A percentile compares a stretch with the other conserved stretches of the same genome.
Conservation (phyloP, 2,113 vertebrate species). For the Rutilus rutilus region DNA sequence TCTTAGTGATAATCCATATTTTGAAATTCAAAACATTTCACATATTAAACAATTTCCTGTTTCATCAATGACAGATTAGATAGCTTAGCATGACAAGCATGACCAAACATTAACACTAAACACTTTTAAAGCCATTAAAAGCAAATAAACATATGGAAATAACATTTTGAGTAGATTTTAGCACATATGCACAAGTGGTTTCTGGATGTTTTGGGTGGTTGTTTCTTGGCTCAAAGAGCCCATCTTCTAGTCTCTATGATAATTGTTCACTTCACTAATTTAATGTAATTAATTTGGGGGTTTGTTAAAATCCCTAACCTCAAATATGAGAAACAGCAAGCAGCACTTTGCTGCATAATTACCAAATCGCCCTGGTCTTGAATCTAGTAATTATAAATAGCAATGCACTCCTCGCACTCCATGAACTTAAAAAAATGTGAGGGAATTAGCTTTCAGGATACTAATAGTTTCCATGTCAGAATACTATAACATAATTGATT, state of each 20-base stretch:
- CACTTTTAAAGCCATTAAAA: not conserved
- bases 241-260: not conserved
- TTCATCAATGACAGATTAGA: not conserved
- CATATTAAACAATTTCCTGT: not conserved
- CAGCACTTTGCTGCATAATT: not conserved
- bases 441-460: not conserved
- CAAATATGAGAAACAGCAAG: not conserved
- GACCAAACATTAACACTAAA: not conserved
- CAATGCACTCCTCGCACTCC: not conserved
- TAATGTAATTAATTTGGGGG: not conserved
- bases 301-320: not conserved
- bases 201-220: not conserved
- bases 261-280: not conserved
- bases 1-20: not conserved
- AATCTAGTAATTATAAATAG: not conserved
- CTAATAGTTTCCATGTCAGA: not conserved
- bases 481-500: not conserved
- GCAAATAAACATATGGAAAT: not conserved
- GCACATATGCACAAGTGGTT: not conserved
- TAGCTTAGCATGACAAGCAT: not conserved
- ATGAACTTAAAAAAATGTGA: not conserved
- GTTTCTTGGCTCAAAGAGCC: not conserved
- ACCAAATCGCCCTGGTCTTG: not conserved
- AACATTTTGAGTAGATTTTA: not conserved
- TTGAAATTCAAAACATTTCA: constrained; percentile 1